Evolutionary conservation across 1,140 invertebrate genomes (phyloP), one percentile per base, ranked within the genome.

Genomic region (Zaprionus taronus): DNA sequence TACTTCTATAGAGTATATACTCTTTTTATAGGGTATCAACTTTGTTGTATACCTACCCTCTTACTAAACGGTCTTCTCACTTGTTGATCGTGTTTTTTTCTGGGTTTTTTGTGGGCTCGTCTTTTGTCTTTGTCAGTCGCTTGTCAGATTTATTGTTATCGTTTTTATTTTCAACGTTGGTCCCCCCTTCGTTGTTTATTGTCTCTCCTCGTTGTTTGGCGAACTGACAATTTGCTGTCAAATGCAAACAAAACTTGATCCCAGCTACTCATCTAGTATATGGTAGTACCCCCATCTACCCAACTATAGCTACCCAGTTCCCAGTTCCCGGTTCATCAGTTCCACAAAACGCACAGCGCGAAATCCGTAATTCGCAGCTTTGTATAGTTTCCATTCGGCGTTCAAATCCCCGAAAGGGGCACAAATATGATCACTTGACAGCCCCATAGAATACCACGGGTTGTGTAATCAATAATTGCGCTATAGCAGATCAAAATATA

Each of bases 71-170:
- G 22, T 15, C 15, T 26, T 24, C 15, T 26, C 24, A 28, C 17
- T 60, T 60, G 22, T 47, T 62, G 12, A 51, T 51, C 20, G n/a
- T 17, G 41, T 17, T 47, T 17, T 47, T 47, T 9, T 47, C n/a
- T 34, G 31, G 31, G 9, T 20, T 51, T 51, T 62, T 64, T 51
- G 28, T 49, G 44, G 62, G 62, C 44, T 64, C 62, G 47, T n/a
- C 62, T 64, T 51, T 63, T 57, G 28, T 53, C 41, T 69, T 55
- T 76, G 64, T 77, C 62, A 44, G 53, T 62, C 22, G 24, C 44
- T 36, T 47, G 34, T 44, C 72, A 75, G 78, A 80, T 80, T 80
- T 80, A 80, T 80, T 76, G 64, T 70, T 56, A 76, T 76, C 56
- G 17, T 36, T 58, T 26, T 76, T 31, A 20, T 56, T 17, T 44